Percentiles rank a stretch among this genome's conserved stretches.
phyloP scores from a whole-genome alignment of 2,113 vertebrate genomes.

The Eurystomus gularis region DNA sequence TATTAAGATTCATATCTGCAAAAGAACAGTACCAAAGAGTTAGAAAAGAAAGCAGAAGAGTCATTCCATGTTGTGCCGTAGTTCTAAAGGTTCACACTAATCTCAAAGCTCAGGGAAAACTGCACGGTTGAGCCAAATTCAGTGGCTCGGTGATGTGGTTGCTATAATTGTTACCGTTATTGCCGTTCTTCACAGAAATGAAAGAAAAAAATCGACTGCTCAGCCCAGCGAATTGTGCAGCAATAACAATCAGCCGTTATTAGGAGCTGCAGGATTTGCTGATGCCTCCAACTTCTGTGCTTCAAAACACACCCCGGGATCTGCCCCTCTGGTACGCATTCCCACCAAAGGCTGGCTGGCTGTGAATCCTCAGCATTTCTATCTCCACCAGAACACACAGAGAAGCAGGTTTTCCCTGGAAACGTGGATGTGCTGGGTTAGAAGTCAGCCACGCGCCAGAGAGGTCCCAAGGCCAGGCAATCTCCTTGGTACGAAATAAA shows the following conservation, averaged over 20 bases:
- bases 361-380: rapidly evolving
- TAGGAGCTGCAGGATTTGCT: not conserved
- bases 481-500: not conserved
- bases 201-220: not conserved
- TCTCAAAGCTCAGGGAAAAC: not conserved
- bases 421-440: not conserved
- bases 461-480: not conserved
- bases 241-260: not conserved
- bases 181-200: not conserved
- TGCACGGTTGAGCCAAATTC: not conserved
- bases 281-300: not conserved
- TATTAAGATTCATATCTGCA: not conserved
- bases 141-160: not conserved
- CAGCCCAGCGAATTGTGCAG: not conserved
- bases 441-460: not conserved
- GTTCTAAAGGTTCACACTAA: not conserved
- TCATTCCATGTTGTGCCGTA: not conserved
- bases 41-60: not conserved
- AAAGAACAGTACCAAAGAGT: not conserved
- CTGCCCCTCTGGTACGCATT: not conserved
- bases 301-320: not conserved
- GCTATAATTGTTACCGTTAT: not conserved
- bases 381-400: not conserved
- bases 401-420: not conserved
- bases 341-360: not conserved